These are phyloP conservation scores for Dasysyrphus albostriatus DNA, from an alignment of 2,888 invertebrate species.

Conservation along the genomic window DNA sequence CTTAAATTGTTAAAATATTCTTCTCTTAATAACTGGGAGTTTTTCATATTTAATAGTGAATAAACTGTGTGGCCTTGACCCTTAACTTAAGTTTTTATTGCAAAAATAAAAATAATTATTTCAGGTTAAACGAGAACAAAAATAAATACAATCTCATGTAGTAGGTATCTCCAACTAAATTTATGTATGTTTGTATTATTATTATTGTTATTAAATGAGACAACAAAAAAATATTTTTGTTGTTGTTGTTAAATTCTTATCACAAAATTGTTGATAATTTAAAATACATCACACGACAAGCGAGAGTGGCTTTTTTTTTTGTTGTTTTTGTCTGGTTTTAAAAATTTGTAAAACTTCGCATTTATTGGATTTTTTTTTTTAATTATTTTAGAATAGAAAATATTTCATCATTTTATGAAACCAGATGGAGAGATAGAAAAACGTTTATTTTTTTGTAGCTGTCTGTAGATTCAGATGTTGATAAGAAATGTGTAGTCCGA, in stretches of 20 bases:
- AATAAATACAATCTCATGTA: neutral
- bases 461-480: no score
- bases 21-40: neutral
- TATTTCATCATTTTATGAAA: neutral
- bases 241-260: slow-evolving; percentile 9
- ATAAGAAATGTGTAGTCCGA: no score
- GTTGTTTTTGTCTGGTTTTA: neutral
- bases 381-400: no score
- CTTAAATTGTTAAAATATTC: slow-evolving; percentile 1
- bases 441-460: no score
- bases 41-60: neutral
- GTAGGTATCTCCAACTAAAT: neutral
- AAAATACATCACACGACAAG: slow-evolving; percentile 16
- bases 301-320: neutral
- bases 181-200: neutral
- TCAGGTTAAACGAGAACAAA: neutral
- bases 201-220: slow-evolving; percentile 25
- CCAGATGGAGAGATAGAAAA: neutral
- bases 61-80: slow-evolving; percentile 29
- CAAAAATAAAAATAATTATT: neutral
- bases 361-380: neutral
- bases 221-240: slow-evolving; percentile 15
- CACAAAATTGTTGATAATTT: slow-evolving; percentile 4
- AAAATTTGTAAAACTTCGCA: neutral
- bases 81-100: neutral